phyloP scores from a whole-genome alignment of 2,888 invertebrate genomes.

The Acanthosepion pharaonis region DNA sequence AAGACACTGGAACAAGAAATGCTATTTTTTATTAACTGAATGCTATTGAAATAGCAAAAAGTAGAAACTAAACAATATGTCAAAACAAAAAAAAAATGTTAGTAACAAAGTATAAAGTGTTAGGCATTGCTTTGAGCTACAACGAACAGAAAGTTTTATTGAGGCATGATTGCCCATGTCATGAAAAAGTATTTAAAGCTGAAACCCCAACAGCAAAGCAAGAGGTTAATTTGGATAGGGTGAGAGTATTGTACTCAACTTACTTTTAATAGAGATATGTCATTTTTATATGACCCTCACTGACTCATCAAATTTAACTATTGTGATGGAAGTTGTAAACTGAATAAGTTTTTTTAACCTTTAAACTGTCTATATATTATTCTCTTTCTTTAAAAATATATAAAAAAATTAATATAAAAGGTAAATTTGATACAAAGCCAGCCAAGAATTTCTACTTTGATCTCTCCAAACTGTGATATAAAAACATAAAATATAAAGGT shows the following conservation, averaged over 20 bases:
- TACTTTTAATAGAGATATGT: not conserved
- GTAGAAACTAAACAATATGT: too few species aligned
- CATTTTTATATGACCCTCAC: not conserved
- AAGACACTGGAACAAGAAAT: too few species aligned
- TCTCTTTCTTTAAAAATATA: not conserved
- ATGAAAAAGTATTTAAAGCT: not conserved
- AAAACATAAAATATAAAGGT: too few species aligned
- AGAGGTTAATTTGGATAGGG: not conserved
- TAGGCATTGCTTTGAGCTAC: too few species aligned
- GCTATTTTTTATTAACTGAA: too few species aligned
- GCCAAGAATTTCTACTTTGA: not conserved
- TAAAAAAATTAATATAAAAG: not conserved
- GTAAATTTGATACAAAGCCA: not conserved
- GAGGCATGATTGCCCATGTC: too few species aligned
- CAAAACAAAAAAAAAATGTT: too few species aligned
- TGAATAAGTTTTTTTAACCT: not conserved
- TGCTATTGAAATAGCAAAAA: too few species aligned
- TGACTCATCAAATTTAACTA: not conserved
- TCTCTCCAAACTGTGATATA: not conserved
- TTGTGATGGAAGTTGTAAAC: not conserved
- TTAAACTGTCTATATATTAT: not conserved
- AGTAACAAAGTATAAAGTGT: too few species aligned
- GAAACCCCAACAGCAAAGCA: not conserved
- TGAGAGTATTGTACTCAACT: not conserved
- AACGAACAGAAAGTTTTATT: too few species aligned